These are phyloP conservation scores for Hemicentrotus pulcherrimus DNA, from an alignment of 35 echinoderm and acorn worm genomes.

Conservation along the genomic window DNA sequence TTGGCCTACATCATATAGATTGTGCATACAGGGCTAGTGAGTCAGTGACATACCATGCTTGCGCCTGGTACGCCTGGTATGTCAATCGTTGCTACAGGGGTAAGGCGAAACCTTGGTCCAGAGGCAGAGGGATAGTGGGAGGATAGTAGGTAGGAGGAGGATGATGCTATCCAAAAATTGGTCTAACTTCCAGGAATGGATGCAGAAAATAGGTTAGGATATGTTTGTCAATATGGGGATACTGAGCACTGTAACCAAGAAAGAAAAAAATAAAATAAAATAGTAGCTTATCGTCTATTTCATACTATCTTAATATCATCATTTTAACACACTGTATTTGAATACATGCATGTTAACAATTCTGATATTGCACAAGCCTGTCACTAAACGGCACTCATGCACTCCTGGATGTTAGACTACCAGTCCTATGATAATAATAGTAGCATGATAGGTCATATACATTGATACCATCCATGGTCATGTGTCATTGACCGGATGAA, in stretches of 20 bases:
- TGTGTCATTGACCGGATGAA: not conserved
- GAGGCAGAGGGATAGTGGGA: not conserved
- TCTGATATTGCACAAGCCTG: not conserved
- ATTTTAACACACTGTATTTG: too few species aligned
- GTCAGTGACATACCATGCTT: conserved; percentile 39
- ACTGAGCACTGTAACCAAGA: too few species aligned
- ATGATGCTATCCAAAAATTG: not conserved
- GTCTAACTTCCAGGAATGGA: not conserved
- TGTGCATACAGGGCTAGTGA: not conserved
- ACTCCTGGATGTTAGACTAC: too few species aligned
- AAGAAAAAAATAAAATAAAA: too few species aligned
- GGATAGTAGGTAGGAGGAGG: not conserved
- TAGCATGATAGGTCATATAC: not conserved
- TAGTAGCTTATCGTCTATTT: too few species aligned
- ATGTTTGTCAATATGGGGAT: not conserved
- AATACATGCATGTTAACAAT: too few species aligned
- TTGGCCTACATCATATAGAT: not conserved
- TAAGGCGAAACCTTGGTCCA: not conserved
- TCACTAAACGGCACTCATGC: not conserved
- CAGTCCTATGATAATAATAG: not conserved
- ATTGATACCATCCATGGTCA: not conserved
- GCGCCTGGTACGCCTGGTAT: conserved; percentile 34
- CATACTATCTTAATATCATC: too few species aligned
- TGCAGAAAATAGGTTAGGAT: not conserved
- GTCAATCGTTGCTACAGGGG: conserved; percentile 24